A percentile compares a stretch with the other conserved stretches of the same genome.
Conservation (phyloP, 2,113 vertebrate species). For the Bambusicola thoracicus region DNA sequence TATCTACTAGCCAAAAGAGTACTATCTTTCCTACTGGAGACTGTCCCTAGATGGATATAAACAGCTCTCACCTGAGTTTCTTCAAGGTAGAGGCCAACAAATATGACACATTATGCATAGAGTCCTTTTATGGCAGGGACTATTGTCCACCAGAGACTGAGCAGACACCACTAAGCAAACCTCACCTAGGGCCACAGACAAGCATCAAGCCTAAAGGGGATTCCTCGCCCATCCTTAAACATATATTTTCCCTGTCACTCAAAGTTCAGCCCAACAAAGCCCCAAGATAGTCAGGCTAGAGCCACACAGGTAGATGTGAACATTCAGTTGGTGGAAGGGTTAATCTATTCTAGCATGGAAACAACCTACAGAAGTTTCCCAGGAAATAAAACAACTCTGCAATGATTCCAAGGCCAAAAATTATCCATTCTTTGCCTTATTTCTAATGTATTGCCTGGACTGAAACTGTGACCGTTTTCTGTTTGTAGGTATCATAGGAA, state of each 20-base stretch:
- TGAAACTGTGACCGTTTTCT: background rate
- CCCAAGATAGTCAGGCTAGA: background rate
- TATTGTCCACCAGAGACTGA: conserved; percentile 37
- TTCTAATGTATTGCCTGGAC: background rate
- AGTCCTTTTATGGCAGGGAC: conserved; percentile 54
- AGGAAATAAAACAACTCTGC: background rate
- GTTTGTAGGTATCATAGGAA: conserved; percentile 38
- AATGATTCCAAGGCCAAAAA: conserved; percentile 18
- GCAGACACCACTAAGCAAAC: conserved; percentile 38
- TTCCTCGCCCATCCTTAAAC: background rate
- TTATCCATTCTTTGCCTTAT: conserved; percentile 18
- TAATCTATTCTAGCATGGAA: conserved; percentile 6
- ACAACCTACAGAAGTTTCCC: background rate
- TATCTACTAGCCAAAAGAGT: conserved; percentile 37
- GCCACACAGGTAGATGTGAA: background rate
- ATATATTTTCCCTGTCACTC: background rate
- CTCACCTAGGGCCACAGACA: conserved; percentile 58
- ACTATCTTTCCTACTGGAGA: background rate
- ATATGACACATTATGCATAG: conserved; percentile 21
- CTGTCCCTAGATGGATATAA: conserved; percentile 64
- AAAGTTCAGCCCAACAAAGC: background rate
- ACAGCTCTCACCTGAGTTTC: conserved; percentile 11
- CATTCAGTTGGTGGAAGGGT: background rate
- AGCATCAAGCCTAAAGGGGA: background rate
- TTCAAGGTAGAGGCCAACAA: conserved; percentile 36